Conservation (phyloP, 2,113 vertebrate species). For the Probosciger aterrimus region DNA sequence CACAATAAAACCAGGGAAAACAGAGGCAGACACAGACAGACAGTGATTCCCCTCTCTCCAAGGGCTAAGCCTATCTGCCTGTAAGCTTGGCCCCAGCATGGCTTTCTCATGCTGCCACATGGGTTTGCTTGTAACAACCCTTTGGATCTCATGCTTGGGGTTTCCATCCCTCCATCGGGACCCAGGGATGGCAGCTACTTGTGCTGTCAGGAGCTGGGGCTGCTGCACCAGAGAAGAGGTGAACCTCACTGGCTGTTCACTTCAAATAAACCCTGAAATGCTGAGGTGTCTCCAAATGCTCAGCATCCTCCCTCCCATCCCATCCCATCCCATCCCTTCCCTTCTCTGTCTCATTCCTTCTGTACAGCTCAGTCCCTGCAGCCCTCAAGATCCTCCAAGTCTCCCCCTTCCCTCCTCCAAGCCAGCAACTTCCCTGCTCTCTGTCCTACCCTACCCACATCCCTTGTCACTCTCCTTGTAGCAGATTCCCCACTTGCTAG, state of each 20-base stretch:
- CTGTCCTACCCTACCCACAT: background rate
- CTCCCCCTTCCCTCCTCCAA: background rate
- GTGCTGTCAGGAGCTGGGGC: background rate
- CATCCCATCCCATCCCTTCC: too few species aligned
- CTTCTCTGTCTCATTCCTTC: background rate
- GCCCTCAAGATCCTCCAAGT: background rate
- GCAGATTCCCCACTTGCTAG: background rate
- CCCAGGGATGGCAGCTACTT: background rate
- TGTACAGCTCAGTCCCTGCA: background rate
- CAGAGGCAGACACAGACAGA: slow-evolving; percentile 1
- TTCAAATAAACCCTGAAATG: background rate
- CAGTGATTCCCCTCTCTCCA: background rate
- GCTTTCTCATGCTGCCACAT: background rate
- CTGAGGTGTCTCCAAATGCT: background rate
- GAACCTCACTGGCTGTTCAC: background rate
- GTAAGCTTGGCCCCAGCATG: background rate
- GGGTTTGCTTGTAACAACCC: background rate
- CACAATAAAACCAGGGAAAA: slow-evolving; percentile 51
- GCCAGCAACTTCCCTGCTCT: background rate
- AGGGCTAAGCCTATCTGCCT: slow-evolving; percentile 3
- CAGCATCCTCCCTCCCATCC: background rate
- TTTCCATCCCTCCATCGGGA: background rate
- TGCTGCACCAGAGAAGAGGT: background rate
- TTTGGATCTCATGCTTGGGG: background rate
- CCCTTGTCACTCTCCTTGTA: background rate